Evolutionary conservation across 2,113 vertebrate species (phyloP).

Genomic region (Osmerus eperlanus): DNA sequence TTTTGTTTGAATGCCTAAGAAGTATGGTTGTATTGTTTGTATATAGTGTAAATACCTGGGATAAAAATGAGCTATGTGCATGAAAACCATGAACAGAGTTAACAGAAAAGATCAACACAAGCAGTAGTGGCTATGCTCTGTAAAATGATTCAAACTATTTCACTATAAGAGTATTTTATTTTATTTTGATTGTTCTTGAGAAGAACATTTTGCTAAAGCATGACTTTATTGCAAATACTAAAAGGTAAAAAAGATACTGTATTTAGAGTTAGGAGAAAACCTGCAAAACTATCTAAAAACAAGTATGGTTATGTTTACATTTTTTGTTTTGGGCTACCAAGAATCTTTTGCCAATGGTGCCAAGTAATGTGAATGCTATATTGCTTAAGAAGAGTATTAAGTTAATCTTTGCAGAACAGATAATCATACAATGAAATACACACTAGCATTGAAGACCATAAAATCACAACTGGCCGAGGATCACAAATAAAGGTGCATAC

Average conservation of each 20-base stretch:
- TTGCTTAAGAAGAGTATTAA: slow-evolving; percentile 86
- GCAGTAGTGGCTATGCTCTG: slow-evolving; percentile 99
- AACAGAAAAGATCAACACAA: slow-evolving; percentile 85
- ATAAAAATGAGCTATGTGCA: slow-evolving; percentile 96
- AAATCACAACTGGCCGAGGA: slow-evolving; percentile 78
- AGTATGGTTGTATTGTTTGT: slow-evolving; percentile 99
- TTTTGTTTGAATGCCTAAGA: slow-evolving; percentile 98
- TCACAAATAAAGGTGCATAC: slow-evolving; percentile 56
- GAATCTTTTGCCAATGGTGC: slow-evolving; percentile 96
- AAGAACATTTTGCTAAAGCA: slow-evolving; percentile 99
- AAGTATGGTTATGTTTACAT: slow-evolving; percentile 92
- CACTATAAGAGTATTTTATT: slow-evolving; percentile 99
- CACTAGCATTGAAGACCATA: slow-evolving; percentile 82
- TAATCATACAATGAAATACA: slow-evolving; percentile 86
- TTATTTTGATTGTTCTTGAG: slow-evolving; percentile 99
- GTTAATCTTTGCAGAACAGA: slow-evolving; percentile 92
- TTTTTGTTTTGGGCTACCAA: slow-evolving; percentile 88
- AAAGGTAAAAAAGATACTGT: slow-evolving; percentile 86
- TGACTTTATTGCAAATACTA: slow-evolving; percentile 94
- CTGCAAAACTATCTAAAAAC: slow-evolving; percentile 89
- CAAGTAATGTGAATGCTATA: slow-evolving; percentile 99
- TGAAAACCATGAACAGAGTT: slow-evolving; percentile 88
- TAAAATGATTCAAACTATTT: slow-evolving; percentile 98
- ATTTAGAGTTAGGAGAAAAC: slow-evolving; percentile 98
- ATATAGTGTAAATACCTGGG: slow-evolving; percentile 99